Base-by-base conservation (phyloP, 2,888 invertebrate species). In the Saturnia japonica region DNA sequence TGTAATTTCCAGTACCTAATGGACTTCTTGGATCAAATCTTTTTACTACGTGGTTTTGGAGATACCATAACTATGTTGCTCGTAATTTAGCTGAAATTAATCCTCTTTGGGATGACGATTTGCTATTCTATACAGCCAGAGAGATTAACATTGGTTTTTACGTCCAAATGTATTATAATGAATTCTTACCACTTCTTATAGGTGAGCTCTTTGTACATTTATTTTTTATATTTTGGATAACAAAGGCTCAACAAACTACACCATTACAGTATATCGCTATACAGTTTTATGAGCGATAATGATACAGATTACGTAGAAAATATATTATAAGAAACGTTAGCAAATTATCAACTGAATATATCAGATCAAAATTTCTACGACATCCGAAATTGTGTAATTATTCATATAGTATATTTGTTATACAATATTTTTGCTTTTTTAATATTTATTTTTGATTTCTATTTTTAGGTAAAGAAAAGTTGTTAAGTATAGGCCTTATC, bases 381-480 rank as follows among this genome's bases (percentile, higher is more conserved):
- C n/a, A n/a, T n/a, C n/a, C n/a, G n/a, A n/a, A n/a, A n/a, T n/a
- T n/a, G n/a, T n/a, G n/a, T n/a, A n/a, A n/a, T n/a, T 42, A 8
- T 42, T 42, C 6, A 42, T 42, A 42, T 42, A 42, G 7, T 2
- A 47, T 14, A 14, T 47, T 47, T 47, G 47, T 14, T 3, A 14
- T 47, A 14, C 14, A 16, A 11, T 2, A 14, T 16, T 47, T 12
- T 14, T 47, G 2, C 2, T 14, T 3, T 3, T 14, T 14, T 47
- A 47, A 47, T 47, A 22, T n/a, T 57, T 57, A 11, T 57, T 4
- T 4, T 57, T 9, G 7, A 4, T 57, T 62, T 57, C 16, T 14
- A n/a, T 42, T 71, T 70, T 54, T 72, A 81, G 81, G 81, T 11
- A 16, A n/a, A 57, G 57, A 77, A 25, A 72, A 79, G 47, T 62